A percentile compares a stretch with the other conserved stretches of the same genome.
These are phyloP conservation scores for Cisticola juncidis DNA, from an alignment of 2,113 vertebrate genomes.

Conservation along the genomic window DNA sequence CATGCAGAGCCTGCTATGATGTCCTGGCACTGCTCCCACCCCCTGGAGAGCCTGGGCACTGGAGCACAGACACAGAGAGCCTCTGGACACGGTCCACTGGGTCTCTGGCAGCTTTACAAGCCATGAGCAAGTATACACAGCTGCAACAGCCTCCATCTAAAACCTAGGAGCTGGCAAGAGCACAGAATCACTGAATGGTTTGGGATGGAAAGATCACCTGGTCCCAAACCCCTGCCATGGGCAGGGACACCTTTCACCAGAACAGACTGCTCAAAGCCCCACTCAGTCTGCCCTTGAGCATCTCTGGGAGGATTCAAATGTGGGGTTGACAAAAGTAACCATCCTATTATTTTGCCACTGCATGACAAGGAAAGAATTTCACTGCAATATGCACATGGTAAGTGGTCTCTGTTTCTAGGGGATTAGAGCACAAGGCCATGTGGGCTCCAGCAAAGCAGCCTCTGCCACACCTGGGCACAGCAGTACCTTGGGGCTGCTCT, in stretches of 20 bases:
- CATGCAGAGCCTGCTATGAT: neutral
- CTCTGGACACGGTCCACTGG: neutral
- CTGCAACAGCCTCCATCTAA: neutral
- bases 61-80: fast-evolving
- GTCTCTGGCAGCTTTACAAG: neutral
- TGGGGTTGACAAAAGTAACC: neutral
- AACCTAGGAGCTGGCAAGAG: neutral
- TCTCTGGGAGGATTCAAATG: neutral
- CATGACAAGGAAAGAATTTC: neutral
- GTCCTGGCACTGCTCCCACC: neutral
- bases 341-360: neutral
- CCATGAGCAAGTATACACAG: neutral
- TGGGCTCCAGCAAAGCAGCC: neutral
- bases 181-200: neutral
- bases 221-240: fast-evolving
- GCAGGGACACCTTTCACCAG: neutral
- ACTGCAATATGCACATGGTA: neutral
- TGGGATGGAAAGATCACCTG: neutral
- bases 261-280: neutral
- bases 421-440: neutral
- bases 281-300: neutral
- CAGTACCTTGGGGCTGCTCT: neutral
- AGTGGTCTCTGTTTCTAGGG: neutral
- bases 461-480: neutral
- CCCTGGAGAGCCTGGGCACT: neutral